Evolutionary conservation across 2,888 invertebrate genomes (phyloP).

Genomic region (Tipula helvola): DNA sequence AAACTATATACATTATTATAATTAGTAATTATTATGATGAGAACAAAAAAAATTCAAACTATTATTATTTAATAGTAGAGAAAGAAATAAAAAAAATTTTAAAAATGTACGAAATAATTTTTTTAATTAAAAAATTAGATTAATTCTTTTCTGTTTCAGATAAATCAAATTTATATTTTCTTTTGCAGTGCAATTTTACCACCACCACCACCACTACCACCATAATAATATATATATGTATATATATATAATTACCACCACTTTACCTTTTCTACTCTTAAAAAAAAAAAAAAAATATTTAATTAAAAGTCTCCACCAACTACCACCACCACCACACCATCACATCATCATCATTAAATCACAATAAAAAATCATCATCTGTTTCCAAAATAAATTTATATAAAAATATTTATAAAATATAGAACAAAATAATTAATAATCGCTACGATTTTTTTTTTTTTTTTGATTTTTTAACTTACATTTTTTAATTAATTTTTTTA

Average conservation of each 20-base stretch:
- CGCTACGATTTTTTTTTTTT: not conserved
- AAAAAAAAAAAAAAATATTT: not conserved
- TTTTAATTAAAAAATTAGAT: not conserved
- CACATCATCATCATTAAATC: not conserved
- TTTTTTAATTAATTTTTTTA: not conserved
- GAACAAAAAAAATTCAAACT: not conserved
- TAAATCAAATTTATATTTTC: not conserved
- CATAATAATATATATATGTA: not conserved
- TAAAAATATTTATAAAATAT: not conserved
- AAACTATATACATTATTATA: not conserved
- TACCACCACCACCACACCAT: not conserved
- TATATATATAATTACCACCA: not conserved
- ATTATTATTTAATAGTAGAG: not conserved
- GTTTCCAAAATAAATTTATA: not conserved
- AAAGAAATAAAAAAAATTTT: not conserved
- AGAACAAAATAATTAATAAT: not conserved
- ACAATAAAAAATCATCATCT: not conserved
- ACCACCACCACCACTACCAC: not conserved
- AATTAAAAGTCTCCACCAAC: not conserved
- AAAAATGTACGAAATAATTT: not conserved
- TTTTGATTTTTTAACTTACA: not conserved
- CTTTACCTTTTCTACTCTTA: not conserved
- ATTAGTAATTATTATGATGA: not conserved
- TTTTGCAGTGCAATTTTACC: not conserved
- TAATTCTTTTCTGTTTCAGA: not conserved